Evolutionary conservation across 2,797 vertebrate genomes (phyloP), one percentile per base, ranked within the genome.

Genomic region (Sarcoramphus papa): DNA sequence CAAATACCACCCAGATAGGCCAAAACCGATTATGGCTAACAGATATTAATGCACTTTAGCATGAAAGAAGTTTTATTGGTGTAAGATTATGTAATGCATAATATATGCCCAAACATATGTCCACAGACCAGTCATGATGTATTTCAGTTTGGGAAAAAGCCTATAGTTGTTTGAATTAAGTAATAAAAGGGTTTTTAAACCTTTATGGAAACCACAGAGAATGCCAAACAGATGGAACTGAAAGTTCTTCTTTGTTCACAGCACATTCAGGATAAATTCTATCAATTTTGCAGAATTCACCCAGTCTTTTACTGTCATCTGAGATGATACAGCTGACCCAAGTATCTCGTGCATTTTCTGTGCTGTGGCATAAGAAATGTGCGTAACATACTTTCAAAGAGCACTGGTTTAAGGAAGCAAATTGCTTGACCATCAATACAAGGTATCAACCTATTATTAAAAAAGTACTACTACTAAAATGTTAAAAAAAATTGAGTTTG

Each of bases 101-200:
- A 88, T 73, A 63, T 73, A 95, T 54, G 57, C 45, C 76, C 50
- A 94, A 94, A 83, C 68, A 80, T 53, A 78, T 10, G n/a, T 86
- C 75, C 76, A 60, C 41, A 41, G 41, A 41, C n/a, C 33, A 25
- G 45, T 88, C 3, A 2, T 75, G 88, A 86, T 78, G 60, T 31
- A 90, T 86, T 95, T 94, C 50, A 73, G 35, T 47, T 96, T 92
- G 59, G 30, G 63, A 43, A 96, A 90, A 86, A 75, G 57, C 37
- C 68, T 92, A 8, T 20, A 48, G 35, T 45, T 90, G 60, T 80
- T 95, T 88, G 45, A 91, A 74, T 94, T 88, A 78, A 60, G 30
- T 60, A 90, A 91, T 77, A 80, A 60, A 60, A 54, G 28, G 16
- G 4, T 6, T 91, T 91, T 35, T 6, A 88, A 91, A 92, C 18